A percentile compares a stretch with the other conserved stretches of the same genome.
These are phyloP conservation scores for Sinocyclocheilus anshuiensis DNA, from an alignment of 2,113 vertebrate species.

Conservation along the genomic window DNA sequence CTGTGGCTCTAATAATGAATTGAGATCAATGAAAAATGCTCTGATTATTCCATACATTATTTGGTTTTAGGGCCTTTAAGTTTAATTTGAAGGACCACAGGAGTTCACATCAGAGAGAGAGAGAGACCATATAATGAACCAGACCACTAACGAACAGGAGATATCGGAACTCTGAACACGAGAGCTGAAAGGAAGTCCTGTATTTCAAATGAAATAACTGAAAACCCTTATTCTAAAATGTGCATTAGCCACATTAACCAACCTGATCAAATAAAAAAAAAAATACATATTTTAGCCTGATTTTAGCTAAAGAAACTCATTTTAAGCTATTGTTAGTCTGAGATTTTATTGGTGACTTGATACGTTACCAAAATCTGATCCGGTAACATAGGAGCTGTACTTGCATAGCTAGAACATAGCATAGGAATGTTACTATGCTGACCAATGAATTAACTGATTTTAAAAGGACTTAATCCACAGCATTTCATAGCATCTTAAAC, in stretches of 20 bases:
- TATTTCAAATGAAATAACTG: background rate
- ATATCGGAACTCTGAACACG: background rate
- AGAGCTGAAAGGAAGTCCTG: background rate
- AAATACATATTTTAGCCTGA: background rate
- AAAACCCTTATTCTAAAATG: background rate
- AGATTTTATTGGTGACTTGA: background rate
- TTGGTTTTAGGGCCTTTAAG: background rate
- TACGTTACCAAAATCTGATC: background rate
- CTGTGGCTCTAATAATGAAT: conserved; percentile 37
- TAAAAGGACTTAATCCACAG: background rate
- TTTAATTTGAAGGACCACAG: background rate
- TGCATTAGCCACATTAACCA: background rate
- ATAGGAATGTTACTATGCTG: background rate
- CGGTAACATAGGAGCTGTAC: background rate
- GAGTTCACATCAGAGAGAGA: background rate
- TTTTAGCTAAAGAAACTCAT: background rate
- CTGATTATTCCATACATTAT: background rate
- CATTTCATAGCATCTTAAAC: background rate
- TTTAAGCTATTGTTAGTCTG: background rate
- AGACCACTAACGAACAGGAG: background rate
- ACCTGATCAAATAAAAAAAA: too few species aligned
- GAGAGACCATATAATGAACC: background rate
- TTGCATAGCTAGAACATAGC: background rate
- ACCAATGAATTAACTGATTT: background rate
- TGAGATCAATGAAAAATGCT: background rate